phyloP scores from a whole-genome alignment of 2,797 vertebrate species.

The Cyprinella venusta region DNA sequence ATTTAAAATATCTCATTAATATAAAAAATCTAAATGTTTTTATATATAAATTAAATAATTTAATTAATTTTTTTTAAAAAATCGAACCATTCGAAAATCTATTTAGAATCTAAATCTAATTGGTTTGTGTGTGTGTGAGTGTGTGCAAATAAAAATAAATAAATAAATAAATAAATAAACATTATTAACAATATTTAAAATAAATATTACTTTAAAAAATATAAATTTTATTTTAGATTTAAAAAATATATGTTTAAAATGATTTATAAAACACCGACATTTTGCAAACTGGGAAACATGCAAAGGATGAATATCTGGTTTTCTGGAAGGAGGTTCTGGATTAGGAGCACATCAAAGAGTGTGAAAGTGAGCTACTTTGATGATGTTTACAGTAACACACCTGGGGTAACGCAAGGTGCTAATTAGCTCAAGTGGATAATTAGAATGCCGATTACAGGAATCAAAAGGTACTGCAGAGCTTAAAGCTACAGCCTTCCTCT shows the following conservation, averaged over 20 bases:
- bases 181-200: neutral
- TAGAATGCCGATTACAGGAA: constrained; percentile 62
- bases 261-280: neutral
- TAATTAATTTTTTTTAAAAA: neutral
- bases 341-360: constrained; percentile 54
- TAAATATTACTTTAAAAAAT: no score
- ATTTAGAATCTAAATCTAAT: neutral
- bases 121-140: neutral
- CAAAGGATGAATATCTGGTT: constrained; percentile 36
- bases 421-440: constrained; percentile 64
- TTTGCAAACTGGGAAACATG: constrained; percentile 17
- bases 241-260: neutral
- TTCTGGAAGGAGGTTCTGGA: constrained; percentile 49
- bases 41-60: neutral
- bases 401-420: constrained; percentile 62
- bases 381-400: constrained; percentile 61
- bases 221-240: neutral
- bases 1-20: neutral
- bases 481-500: constrained; percentile 36
- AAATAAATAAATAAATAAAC: neutral
- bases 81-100: neutral
- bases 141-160: neutral
- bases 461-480: constrained; percentile 56
- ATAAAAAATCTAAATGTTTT: neutral
- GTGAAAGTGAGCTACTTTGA: constrained; percentile 56